Conservation (phyloP, 2,113 vertebrate genomes). For the Hemibagrus wyckioides region DNA sequence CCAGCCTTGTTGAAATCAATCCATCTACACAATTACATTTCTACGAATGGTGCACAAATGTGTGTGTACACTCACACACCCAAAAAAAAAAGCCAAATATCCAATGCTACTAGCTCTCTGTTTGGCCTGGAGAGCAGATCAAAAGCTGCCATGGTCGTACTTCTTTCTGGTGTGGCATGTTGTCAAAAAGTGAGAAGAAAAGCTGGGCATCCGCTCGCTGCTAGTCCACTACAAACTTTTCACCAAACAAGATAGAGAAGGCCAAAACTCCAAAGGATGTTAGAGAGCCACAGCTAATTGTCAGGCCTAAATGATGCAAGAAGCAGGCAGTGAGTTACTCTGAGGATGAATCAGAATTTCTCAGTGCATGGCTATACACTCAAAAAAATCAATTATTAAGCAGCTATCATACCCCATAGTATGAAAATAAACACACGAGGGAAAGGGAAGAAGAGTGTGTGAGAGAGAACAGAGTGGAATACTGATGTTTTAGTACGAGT, state of each 20-base stretch:
- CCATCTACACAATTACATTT: constrained; percentile 51
- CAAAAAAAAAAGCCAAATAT: constrained; percentile 16
- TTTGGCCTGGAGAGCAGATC: constrained; percentile 45
- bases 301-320: constrained; percentile 77
- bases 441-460: constrained; percentile 48
- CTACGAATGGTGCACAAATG: constrained; percentile 28
- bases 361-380: constrained; percentile 79
- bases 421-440: constrained; percentile 77
- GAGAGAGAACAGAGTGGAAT: constrained; percentile 59
- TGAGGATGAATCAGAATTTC: constrained; percentile 82
- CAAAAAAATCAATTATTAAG: constrained; percentile 82
- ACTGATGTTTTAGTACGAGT: constrained; percentile 55
- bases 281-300: constrained; percentile 64
- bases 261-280: constrained; percentile 69
- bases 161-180: constrained; percentile 65
- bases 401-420: constrained; percentile 77
- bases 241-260: constrained; percentile 63
- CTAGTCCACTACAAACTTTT: constrained; percentile 66
- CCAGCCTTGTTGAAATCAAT: constrained; percentile 40
- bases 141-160: constrained; percentile 54
- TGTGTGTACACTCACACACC: constrained; percentile 5
- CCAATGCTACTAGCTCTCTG: constrained; percentile 22
- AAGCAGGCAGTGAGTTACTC: constrained; percentile 71
- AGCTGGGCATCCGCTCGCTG: constrained; percentile 45
- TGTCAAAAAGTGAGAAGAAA: constrained; percentile 65